Percentiles rank a stretch among this genome's conserved stretches.
phyloP scores from a whole-genome alignment of 2,797 vertebrate genomes.

The Enteromius anoplus region DNA sequence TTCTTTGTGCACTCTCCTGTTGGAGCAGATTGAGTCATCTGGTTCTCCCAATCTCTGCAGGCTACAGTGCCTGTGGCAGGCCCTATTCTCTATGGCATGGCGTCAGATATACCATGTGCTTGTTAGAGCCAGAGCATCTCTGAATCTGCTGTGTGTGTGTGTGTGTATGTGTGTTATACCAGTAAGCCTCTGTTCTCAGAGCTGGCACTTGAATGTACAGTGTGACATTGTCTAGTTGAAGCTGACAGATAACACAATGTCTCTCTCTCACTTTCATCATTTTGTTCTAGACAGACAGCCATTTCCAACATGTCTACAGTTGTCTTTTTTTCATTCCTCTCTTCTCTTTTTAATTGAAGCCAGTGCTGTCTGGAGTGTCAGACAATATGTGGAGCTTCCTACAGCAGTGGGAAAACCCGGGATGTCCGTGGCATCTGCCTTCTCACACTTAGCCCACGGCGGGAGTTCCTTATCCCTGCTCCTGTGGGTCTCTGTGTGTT shows the following conservation, averaged over 20 bases:
- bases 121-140: constrained; percentile 22
- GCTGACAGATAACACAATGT: constrained; percentile 45
- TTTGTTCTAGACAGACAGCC: constrained; percentile 42
- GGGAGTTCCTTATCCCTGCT: constrained; percentile 5
- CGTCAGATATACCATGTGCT: constrained; percentile 41
- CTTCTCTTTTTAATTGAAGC: constrained; percentile 46
- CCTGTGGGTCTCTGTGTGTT: not conserved
- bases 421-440: constrained; percentile 24
- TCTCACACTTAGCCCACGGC: constrained; percentile 11
- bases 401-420: constrained; percentile 7
- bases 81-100: constrained; percentile 35
- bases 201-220: constrained; percentile 37
- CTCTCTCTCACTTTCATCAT: constrained; percentile 31
- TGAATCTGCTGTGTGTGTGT: constrained; percentile 26
- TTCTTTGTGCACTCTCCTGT: not conserved
- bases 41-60: constrained; percentile 35
- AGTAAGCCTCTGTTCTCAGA: constrained; percentile 40
- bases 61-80: constrained; percentile 39
- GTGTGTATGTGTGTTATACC: constrained; percentile 2
- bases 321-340: constrained; percentile 38
- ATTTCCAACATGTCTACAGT: constrained; percentile 42
- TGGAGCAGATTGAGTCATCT: constrained; percentile 42
- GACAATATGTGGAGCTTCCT: constrained; percentile 33
- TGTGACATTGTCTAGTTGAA: constrained; percentile 44
- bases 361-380: constrained; percentile 49